Conservation (phyloP, 2,888 invertebrate species). For the Heliconius ethilla region DNA sequence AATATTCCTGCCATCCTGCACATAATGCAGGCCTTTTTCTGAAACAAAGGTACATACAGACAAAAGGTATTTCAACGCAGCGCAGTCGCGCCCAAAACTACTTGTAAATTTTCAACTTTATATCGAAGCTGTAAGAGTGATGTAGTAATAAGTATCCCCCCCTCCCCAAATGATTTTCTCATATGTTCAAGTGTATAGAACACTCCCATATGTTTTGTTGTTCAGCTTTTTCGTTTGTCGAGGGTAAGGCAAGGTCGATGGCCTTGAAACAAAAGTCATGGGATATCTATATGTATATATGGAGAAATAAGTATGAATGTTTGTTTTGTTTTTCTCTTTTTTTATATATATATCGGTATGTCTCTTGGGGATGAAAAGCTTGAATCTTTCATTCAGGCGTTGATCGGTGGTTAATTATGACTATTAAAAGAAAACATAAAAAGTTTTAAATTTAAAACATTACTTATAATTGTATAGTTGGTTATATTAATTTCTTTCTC, state of each 20-base stretch:
- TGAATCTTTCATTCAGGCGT: background rate
- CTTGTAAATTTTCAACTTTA: constrained; percentile 38
- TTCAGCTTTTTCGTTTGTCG: constrained; percentile 39
- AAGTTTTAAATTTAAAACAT: too few species aligned
- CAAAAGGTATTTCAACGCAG: constrained; percentile 24
- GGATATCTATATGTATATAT: background rate
- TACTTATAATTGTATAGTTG: background rate
- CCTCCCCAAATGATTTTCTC: constrained; percentile 43
- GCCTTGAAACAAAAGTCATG: constrained; percentile 34
- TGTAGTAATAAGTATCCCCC: background rate
- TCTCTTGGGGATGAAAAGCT: background rate
- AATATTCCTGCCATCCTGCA: constrained; percentile 30
- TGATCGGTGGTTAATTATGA: too few species aligned
- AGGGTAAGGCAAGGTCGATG: constrained; percentile 40
- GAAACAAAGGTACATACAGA: constrained; percentile 42
- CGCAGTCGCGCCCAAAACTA: constrained; percentile 19
- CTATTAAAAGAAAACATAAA: too few species aligned
- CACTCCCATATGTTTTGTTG: constrained; percentile 48
- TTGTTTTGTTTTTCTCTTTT: background rate
- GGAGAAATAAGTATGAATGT: constrained; percentile 1
- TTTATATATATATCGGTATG: background rate
- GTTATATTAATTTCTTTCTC: background rate
- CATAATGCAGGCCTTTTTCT: constrained; percentile 35
- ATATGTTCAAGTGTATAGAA: constrained; percentile 46
- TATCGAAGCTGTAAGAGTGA: constrained; percentile 37